A percentile compares a stretch with the other conserved stretches of the same genome.
Evolutionary conservation across 2,797 vertebrate genomes (phyloP).

Genomic region (Enteromius thamalakanensis): DNA sequence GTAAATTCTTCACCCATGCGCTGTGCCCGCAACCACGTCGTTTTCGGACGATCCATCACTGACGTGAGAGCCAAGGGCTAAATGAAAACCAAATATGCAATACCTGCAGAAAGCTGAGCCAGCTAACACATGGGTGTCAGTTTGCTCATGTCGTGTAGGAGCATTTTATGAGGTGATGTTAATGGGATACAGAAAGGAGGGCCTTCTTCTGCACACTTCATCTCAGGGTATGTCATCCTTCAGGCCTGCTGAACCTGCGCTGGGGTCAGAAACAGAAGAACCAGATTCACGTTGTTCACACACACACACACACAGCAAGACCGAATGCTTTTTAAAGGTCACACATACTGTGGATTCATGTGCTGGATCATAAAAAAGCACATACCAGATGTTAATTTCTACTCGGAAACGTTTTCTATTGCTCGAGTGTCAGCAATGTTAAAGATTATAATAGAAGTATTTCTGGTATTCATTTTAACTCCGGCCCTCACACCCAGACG

Average conservation of each 20-base stretch:
- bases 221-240: slow-evolving; percentile 31
- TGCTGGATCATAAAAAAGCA: not conserved
- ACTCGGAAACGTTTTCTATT: not conserved
- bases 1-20: not conserved
- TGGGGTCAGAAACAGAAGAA: slow-evolving; percentile 51
- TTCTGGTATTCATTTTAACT: slow-evolving; percentile 24
- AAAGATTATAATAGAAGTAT: slow-evolving; percentile 33
- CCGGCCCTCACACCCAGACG: slow-evolving; percentile 14
- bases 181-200: slow-evolving; percentile 50
- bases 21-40: not conserved
- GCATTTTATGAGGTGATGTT: slow-evolving; percentile 55
- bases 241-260: slow-evolving; percentile 42
- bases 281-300: not conserved
- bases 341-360: slow-evolving; percentile 21
- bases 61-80: slow-evolving; percentile 31
- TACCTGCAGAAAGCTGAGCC: slow-evolving; percentile 42
- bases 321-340: slow-evolving; percentile 18
- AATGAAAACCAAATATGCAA: slow-evolving; percentile 44
- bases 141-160: slow-evolving; percentile 41
- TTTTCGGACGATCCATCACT: slow-evolving; percentile 38
- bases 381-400: slow-evolving; percentile 6
- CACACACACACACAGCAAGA: not conserved
- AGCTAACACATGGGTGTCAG: slow-evolving; percentile 46
- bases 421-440: slow-evolving; percentile 3
- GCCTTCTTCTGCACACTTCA: slow-evolving; percentile 37